phyloP scores from a whole-genome alignment of 2,888 invertebrate species.

The Lasioglossum villosulum region DNA sequence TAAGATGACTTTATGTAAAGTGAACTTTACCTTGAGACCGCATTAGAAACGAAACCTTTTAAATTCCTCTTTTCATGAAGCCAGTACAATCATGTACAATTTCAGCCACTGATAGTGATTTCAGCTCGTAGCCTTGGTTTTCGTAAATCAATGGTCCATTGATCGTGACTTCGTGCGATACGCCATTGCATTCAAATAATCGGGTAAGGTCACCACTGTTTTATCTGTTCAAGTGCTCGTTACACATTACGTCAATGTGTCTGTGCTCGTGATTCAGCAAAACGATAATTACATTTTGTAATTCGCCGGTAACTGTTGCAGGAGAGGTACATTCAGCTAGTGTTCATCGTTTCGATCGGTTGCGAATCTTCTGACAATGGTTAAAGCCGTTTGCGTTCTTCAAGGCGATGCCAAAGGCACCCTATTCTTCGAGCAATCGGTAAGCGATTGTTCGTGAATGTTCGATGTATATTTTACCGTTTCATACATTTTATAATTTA shows the following conservation, averaged over 20 bases:
- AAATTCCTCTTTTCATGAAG: constrained; percentile 4
- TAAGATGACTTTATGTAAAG: neutral
- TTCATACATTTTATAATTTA: constrained; percentile 51
- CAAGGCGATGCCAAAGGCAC: constrained; percentile 91
- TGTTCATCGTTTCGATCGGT: constrained; percentile 9
- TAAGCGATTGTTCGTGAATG: constrained; percentile 30
- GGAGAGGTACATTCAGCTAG: constrained; percentile 8
- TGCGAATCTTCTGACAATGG: constrained; percentile 76
- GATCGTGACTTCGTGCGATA: constrained; percentile 18
- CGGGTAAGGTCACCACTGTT: constrained; percentile 42
- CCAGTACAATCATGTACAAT: neutral
- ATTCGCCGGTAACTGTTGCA: constrained; percentile 4
- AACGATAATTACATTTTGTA: constrained; percentile 35
- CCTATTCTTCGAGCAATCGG: constrained; percentile 88
- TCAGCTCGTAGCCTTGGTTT: neutral
- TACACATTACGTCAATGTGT: constrained; percentile 32
- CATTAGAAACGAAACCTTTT: neutral
- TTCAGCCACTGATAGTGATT: too few species aligned
- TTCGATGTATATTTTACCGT: neutral
- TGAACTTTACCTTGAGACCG: neutral
- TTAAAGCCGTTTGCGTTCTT: constrained; percentile 94
- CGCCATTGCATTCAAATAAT: constrained; percentile 34
- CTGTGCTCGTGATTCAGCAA: constrained; percentile 59
- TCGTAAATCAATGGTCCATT: constrained; percentile 21
- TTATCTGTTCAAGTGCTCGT: constrained; percentile 26